Base-by-base conservation (phyloP, 2,113 vertebrate species). In the Pseudopodoces humilis region DNA sequence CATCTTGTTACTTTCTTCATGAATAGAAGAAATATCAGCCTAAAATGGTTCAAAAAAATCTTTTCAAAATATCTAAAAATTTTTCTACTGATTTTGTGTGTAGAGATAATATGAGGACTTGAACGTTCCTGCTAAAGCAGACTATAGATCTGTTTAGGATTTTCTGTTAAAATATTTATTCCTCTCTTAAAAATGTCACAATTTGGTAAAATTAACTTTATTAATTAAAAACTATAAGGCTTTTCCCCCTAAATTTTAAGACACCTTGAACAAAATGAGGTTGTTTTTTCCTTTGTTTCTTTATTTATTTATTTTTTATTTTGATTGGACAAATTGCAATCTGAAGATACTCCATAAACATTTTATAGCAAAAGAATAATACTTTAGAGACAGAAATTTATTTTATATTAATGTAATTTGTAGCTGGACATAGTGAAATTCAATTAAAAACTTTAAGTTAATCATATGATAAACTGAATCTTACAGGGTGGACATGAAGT, bases 251-350 rank as follows among this genome's bases (percentile, higher is more conserved):
- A 60, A 43, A 64, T 49, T 58, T 3, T 44, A 50, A 87, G 50
- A 37, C 3, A 43, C 0, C 3, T 71, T 37, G 19, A 49, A 41
- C 5, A 82, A 70, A 63, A 50, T 27, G 6, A 22, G 4, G 3
- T 16, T 39, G 1, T 31, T 60, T 10, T 1, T 24, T 44, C 35
- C 10, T 35, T 50, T 35, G 3, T 39, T 44, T 58, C 5, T 60
- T 62, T 58, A 0, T 28, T 33, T 39, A 0, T 52, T 49, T 35
- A 0, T 27, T 52, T 86, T 59, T 63, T 25, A 0, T 9, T 59
- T 71, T 53, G 37, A 17, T 56, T 56, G 8, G 14, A 67, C 10
- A 63, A 85, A 63, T 67, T 90, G 3, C 3, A 85, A 27, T 65
- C 24, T 76, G 41, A 55, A 85, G 7, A 52, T 47, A 39, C 0